Percentiles rank a stretch among this genome's conserved stretches.
These are phyloP conservation scores for Stichopus chloronotus DNA, from an alignment of 35 echinoderm and acorn worm genomes.

Conservation along the genomic window DNA sequence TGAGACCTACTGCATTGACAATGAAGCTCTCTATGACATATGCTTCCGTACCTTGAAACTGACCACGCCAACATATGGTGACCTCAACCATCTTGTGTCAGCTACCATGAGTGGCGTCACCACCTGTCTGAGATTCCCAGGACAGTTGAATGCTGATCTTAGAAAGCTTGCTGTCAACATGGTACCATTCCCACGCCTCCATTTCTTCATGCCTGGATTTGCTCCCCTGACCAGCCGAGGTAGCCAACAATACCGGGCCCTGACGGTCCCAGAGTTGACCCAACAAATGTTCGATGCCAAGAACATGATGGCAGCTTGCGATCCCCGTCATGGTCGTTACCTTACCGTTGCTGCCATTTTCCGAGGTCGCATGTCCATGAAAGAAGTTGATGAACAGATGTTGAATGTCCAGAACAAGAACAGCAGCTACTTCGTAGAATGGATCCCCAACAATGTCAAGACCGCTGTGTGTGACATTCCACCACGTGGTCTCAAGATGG, in stretches of 20 bases:
- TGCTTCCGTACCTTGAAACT: constrained; percentile 98
- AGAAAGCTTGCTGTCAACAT: constrained; percentile 93
- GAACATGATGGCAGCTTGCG: constrained; percentile 99
- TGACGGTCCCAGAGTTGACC: constrained; percentile 94
- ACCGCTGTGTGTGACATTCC: constrained; percentile 98
- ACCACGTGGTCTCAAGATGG: constrained; percentile 97
- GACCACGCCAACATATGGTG: constrained; percentile 98
- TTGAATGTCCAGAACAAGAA: constrained; percentile 98
- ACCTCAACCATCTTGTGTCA: constrained; percentile 98
- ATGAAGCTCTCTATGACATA: constrained; percentile 98
- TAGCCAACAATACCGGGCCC: constrained; percentile 84
- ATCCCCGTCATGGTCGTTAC: constrained; percentile 96
- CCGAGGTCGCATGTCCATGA: constrained; percentile 98
- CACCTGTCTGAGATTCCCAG: constrained; percentile 95
- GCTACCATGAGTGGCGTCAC: constrained; percentile 99
- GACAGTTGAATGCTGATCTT: constrained; percentile 95
- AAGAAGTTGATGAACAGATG: constrained; percentile 99
- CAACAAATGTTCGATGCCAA: constrained; percentile 99
- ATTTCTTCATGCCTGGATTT: constrained; percentile 98
- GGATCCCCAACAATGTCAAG: constrained; percentile 99
- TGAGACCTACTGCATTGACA: constrained; percentile 99
- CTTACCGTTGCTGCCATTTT: constrained; percentile 95
- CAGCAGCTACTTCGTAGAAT: constrained; percentile 99
- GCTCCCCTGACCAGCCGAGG: constrained; percentile 85
- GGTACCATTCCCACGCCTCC: constrained; percentile 93